Conservation (phyloP, 2,888 invertebrate genomes). For the Strigamia maritima region DNA sequence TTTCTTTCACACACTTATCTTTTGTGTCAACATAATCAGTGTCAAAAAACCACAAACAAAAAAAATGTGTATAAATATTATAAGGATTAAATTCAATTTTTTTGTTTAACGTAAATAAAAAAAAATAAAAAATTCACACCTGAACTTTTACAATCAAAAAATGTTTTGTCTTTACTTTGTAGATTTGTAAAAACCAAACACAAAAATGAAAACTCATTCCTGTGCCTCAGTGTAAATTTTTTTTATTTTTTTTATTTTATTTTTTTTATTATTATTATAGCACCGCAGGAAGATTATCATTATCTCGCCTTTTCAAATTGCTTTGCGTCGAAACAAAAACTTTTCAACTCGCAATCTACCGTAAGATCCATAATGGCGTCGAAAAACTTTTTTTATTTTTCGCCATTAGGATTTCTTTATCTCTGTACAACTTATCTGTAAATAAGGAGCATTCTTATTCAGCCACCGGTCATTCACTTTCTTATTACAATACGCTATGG, state of each 20-base stretch:
- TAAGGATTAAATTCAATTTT: not conserved
- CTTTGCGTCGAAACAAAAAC: not conserved
- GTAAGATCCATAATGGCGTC: not conserved
- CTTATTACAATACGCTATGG: slow-evolving; percentile 10
- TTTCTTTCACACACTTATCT: slow-evolving; percentile 28
- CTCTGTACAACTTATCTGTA: not conserved
- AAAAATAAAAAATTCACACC: not conserved
- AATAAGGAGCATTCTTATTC: not conserved
- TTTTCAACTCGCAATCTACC: not conserved
- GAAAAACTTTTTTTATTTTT: not conserved
- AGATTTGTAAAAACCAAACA: not conserved
- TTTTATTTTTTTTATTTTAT: not conserved
- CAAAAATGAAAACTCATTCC: not conserved
- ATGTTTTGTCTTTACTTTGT: not conserved
- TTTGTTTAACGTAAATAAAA: not conserved
- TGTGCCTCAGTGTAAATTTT: not conserved
- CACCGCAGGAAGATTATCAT: slow-evolving; percentile 1
- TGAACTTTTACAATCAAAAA: not conserved
- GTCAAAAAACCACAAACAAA: slow-evolving; percentile 8
- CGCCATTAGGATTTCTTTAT: not conserved
- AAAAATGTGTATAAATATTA: not conserved
- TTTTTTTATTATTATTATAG: not conserved
- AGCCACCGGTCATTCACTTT: slow-evolving; percentile 12
- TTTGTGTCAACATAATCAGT: slow-evolving; percentile 30
- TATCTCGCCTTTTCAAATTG: slow-evolving; percentile 10